Evolutionary conservation across 1,140 invertebrate genomes (phyloP), one percentile per base, ranked within the genome.

Genomic region (Bombus breviceps): DNA sequence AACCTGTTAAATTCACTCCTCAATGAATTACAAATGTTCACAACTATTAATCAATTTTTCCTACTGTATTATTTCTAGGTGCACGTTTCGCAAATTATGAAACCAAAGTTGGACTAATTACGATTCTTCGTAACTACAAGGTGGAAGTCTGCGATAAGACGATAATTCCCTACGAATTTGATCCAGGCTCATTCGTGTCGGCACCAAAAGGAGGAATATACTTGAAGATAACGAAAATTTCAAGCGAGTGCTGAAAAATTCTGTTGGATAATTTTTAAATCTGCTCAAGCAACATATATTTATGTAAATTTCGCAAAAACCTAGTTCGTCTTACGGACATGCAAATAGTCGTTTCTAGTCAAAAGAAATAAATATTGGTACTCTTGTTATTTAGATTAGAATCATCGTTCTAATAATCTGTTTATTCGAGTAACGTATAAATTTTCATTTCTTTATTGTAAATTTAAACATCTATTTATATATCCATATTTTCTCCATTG

Each of bases 91-190:
- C 75, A 5, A 15, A n/a, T 18, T 62, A 77, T 32, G 57, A 64
- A 62, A 22, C 57, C 1, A 77, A 62, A 28, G 1, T 77, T 12
- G 75, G 75, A 13, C 28, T 77, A 15, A 77, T 77, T 12, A 77
- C 25, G 1, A 62, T 77, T n/a, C 28, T 77, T n/a, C 57, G 53
- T 28, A 77, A 62, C n/a, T 5, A 39, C 3, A 77, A 62, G 18
- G 28, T 77, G 1, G 75, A 77, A 25, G 37, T 62, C 0, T 77
- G 75, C 25, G 75, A 77, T 10, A 62, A 77, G 13, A 77, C 75
- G 9, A 3, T 77, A 37, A 77, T 77, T 59, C 75, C 75, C 8
- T 77, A 77, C 9, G 28, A 18, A 62, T 13, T 39, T 10, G 37
- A 77, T 4, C 53, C 53, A n/a, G 1, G 6, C 12, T 1, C 57